These are phyloP conservation scores for Drosophila imparisetae DNA, from an alignment of 2,888 invertebrate species.

Conservation along the genomic window DNA sequence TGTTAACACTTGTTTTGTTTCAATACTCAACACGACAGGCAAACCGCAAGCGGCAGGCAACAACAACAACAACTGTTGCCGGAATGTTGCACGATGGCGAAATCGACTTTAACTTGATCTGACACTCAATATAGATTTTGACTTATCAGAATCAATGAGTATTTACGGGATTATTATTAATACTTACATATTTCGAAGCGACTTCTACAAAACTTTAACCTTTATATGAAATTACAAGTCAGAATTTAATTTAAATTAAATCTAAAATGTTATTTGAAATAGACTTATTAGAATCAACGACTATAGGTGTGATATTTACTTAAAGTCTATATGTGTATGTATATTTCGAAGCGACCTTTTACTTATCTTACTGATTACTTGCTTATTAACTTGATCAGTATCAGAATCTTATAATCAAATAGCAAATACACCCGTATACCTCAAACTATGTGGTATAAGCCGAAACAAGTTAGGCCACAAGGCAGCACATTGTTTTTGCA, in stretches of 20 bases:
- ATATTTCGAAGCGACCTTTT: background rate
- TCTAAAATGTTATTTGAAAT: background rate
- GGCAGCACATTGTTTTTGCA: constrained; percentile 25
- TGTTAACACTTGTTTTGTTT: constrained; percentile 56
- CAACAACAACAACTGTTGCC: constrained; percentile 14
- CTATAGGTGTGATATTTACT: background rate
- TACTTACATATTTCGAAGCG: background rate
- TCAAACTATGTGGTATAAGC: background rate
- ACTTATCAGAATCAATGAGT: background rate
- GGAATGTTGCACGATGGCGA: constrained; percentile 1
- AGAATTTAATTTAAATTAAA: background rate
- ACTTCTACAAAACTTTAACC: background rate
- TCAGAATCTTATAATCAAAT: background rate
- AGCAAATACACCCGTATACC: background rate
- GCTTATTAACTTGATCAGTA: background rate
- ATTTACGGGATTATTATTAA: background rate
- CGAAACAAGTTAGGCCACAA: constrained; percentile 15
- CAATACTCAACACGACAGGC: constrained; percentile 32
- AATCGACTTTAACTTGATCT: constrained; percentile 8
- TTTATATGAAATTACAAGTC: background rate
- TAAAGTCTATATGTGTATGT: too few species aligned
- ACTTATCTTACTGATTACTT: background rate
- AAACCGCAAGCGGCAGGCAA: constrained; percentile 7
- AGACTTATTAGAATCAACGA: background rate
- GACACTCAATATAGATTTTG: background rate